phyloP scores from a whole-genome alignment of 1,140 invertebrate species.

The Forficula auricularia region DNA sequence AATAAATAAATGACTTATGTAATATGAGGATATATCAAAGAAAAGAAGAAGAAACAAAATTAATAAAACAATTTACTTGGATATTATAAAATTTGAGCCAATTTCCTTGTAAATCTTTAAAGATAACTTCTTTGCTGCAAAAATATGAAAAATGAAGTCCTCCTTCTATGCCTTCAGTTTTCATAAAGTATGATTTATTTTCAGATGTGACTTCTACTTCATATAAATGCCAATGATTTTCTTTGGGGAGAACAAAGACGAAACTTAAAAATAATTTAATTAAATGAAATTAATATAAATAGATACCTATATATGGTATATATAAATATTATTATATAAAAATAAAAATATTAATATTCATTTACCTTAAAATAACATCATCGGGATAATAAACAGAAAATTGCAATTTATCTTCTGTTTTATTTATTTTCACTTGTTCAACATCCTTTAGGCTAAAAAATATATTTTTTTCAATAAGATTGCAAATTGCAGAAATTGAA shows the following conservation, averaged over 20 bases:
- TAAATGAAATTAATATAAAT: too few relatives aligned
- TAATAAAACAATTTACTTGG: too few relatives aligned
- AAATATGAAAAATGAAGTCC: conserved; percentile 34
- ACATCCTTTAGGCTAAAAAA: too few relatives aligned
- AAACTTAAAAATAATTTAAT: neutral
- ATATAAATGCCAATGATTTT: conserved; percentile 6
- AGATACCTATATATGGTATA: too few relatives aligned
- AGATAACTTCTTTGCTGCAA: conserved; percentile 24
- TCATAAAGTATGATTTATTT: conserved; percentile 8
- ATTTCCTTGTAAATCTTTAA: conserved; percentile 15
- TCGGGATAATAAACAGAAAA: neutral
- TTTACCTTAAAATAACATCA: conserved; percentile 1
- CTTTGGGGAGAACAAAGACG: neutral
- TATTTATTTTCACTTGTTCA: too few relatives aligned
- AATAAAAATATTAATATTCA: neutral
- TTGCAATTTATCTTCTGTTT: neutral
- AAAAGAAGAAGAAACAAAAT: too few relatives aligned
- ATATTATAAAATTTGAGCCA: conserved; percentile 24
- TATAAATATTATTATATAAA: neutral
- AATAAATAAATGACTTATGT: too few relatives aligned
- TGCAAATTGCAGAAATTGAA: too few relatives aligned
- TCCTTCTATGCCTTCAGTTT: conserved; percentile 22
- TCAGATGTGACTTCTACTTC: neutral
- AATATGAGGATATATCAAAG: too few relatives aligned
- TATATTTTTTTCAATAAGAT: too few relatives aligned